Base-by-base conservation (phyloP, 1,140 invertebrate genomes). In the Cherax destructor region DNA sequence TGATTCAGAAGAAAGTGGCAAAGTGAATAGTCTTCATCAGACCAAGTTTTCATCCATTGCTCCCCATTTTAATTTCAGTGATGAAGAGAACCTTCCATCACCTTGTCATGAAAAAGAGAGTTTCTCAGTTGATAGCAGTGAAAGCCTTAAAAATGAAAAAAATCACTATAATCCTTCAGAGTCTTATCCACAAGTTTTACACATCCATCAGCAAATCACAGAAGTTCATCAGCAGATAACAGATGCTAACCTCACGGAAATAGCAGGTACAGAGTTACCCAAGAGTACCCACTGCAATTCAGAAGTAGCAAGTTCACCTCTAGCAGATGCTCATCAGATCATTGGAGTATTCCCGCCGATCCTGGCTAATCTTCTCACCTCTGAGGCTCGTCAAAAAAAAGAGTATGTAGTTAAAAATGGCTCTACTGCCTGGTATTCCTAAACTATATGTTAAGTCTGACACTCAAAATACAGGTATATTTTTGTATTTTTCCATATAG, bases 381-480 rank as follows among this genome's bases (percentile, higher is more conserved):
- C 85, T 52, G 50, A 86, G 18, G 24, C 41, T 24, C n/a, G 52
- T n/a, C 85, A 61, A 24, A 52, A 61, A 24, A 52, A 77, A 59
- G 47, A 56, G 18, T 86, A 41, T 72, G 72, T 50, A n/a, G 21
- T 56, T 52, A 86, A 52, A 77, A 61, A 78, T 56, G 41, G 56
- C 56, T 78, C 85, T 41, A 21, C 74, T 78, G 50, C 76, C 47
- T 86, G 72, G 85, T 86, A 86, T 50, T 78, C 74, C 24, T 78
- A 50, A 59, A 59, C 13, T 86, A 41, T 56, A 59, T 78, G 16
- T 86, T 18, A 86, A 30, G 78, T 21, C 61, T 78, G 52, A 41
- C 78, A 74, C 85, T 86, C 85, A 86, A 78, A 78, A 7, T 24
- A 59, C 7, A 24, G 24, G 5, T 74, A 7, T 74, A 74, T 74